Percentiles rank a stretch among this genome's conserved stretches.
Evolutionary conservation across 2,888 invertebrate species (phyloP).

Genomic region (Oxycera nigricornis): DNA sequence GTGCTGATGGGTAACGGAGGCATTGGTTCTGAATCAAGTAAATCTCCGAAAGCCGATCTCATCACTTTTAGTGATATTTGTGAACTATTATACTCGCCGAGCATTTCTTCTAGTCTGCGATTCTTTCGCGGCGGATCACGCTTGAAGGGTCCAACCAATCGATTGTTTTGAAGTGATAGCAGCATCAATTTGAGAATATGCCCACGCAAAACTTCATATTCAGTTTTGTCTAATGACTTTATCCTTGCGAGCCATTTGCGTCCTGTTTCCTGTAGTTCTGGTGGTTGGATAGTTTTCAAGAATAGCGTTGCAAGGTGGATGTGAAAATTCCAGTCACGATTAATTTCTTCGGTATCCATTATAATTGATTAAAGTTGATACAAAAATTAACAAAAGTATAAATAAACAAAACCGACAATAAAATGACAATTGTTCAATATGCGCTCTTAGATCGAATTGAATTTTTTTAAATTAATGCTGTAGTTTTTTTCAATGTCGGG

Average conservation of each 20-base stretch:
- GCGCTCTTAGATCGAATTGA: neutral
- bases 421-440: neutral
- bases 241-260: neutral
- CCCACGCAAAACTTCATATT: neutral
- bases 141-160: slow-evolving; percentile 41
- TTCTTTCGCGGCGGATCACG: neutral
- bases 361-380: neutral
- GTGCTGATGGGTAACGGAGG: slow-evolving; percentile 20
- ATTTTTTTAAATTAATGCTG: no score
- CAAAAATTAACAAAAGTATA: neutral
- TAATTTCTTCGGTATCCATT: neutral
- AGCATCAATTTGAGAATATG: slow-evolving; percentile 23
- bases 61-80: neutral
- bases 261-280: neutral
- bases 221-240: neutral
- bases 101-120: neutral
- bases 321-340: slow-evolving; percentile 1
- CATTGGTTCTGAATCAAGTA: neutral
- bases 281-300: neutral
- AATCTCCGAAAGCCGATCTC: neutral
- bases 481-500: no score
- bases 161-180: slow-evolving; percentile 31
- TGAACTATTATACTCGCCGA: neutral
- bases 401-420: neutral
- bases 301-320: slow-evolving; percentile 10